phyloP scores from a whole-genome alignment of 2,797 vertebrate species.

The Oreochromis mossambicus region DNA sequence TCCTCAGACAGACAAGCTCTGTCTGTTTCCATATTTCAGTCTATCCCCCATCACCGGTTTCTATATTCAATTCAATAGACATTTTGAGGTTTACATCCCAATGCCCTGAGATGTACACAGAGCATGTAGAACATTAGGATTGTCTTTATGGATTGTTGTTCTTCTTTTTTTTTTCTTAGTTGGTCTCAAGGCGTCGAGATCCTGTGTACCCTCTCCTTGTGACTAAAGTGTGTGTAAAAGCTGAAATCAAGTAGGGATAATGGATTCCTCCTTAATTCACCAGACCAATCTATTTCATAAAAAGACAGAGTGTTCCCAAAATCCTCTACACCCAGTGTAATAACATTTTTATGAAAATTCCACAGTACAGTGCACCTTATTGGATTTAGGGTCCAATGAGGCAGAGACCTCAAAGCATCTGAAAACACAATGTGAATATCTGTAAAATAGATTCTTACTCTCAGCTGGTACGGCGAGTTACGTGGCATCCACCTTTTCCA shows the following conservation, averaged over 20 bases:
- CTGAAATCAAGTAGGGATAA: background rate
- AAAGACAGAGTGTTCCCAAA: background rate
- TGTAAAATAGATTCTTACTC: background rate
- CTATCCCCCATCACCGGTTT: constrained; percentile 40
- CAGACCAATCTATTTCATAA: background rate
- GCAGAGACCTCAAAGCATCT: background rate
- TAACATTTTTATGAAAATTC: constrained; percentile 14
- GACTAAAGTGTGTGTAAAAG: constrained; percentile 2
- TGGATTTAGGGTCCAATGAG: background rate
- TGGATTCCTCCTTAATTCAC: constrained; percentile 8
- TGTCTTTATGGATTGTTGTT: background rate
- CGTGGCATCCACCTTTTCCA: background rate
- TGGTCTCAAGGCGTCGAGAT: background rate
- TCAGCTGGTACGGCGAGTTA: background rate
- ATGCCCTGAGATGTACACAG: constrained; percentile 30
- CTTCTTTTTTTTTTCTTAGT: background rate
- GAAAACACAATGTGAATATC: background rate
- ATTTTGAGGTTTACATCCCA: constrained; percentile 47
- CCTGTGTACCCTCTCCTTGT: background rate
- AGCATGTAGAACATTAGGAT: constrained; percentile 10
- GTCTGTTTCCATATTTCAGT: constrained; percentile 49
- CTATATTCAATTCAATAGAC: constrained; percentile 36
- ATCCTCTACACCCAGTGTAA: background rate
- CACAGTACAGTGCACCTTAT: background rate
- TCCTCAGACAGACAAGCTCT: constrained; percentile 36